These are phyloP conservation scores for Beris chalybata DNA, from an alignment of 2,888 invertebrate species.

Conservation along the genomic window DNA sequence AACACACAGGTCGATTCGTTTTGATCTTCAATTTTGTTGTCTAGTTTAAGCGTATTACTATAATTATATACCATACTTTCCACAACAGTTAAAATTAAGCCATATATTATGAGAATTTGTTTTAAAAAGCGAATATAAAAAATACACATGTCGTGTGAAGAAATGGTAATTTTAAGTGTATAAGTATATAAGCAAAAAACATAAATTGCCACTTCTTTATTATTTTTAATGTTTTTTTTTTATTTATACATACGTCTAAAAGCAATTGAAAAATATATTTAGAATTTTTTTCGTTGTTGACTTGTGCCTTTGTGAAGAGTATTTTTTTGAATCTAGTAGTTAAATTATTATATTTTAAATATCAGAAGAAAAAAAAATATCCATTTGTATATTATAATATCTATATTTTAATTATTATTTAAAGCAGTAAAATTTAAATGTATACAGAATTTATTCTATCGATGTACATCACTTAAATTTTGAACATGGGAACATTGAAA, in stretches of 20 bases:
- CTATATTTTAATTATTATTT: too few species aligned
- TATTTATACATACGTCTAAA: slow-evolving; percentile 29
- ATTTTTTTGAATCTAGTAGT: slow-evolving; percentile 1
- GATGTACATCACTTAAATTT: too few species aligned
- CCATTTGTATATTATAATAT: slow-evolving; percentile 29
- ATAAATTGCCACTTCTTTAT: too few species aligned
- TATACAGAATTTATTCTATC: too few species aligned
- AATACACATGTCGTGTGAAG: too few species aligned
- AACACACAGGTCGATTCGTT: too few species aligned
- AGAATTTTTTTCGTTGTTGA: slow-evolving; percentile 53
- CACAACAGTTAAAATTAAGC: slow-evolving; percentile 16
- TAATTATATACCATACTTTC: slow-evolving; percentile 5
- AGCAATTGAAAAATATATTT: slow-evolving; percentile 27
- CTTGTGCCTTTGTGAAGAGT: slow-evolving; percentile 55
- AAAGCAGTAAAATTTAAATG: too few species aligned
- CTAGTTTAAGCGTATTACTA: too few species aligned
- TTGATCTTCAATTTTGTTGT: too few species aligned
- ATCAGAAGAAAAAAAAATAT: slow-evolving; percentile 10
- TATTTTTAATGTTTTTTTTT: neutral
- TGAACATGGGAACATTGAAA: too few species aligned
- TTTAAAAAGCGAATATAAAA: slow-evolving; percentile 6
- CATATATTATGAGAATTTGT: slow-evolving; percentile 16
- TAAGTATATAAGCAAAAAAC: too few species aligned
- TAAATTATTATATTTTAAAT: slow-evolving; percentile 9
- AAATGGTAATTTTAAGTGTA: too few species aligned